Base-by-base conservation (phyloP, 2,797 vertebrate species). In the Tapirus indicus region DNA sequence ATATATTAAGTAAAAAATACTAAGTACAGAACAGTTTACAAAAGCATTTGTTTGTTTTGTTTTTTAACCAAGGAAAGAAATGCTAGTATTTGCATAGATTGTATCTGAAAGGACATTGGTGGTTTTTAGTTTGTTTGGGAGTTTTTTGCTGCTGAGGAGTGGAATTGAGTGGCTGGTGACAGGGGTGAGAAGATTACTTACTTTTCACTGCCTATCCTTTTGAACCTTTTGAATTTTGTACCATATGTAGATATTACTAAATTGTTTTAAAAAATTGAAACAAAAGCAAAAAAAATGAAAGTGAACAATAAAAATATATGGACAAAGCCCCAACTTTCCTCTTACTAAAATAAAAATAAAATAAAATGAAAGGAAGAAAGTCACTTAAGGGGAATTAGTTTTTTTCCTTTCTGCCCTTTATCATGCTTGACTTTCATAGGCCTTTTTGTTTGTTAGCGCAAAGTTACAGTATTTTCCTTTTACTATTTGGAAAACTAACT, bases 381-480 rank as follows among this genome's bases (percentile, higher is more conserved):
- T 21, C 29, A 5, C 25, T 6, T 60, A 7, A 11, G 20, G 32
- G 35, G 27, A 80, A 35, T 71, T 38, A n/a, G 2, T 91, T 44
- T 58, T 23, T 69, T 60, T 27, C 29, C 27, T 54, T 32, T 58
- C 54, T 54, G 5, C 35, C 18, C 47, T 92, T 66, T 66, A 2
- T 35, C 72, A 23, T 58, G 21, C 25, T 69, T 83, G 82, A 83
- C 56, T 88, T 91, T 91, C 8, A 5, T 11, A 49, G 20, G 35
- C n/a, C 38, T 83, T 88, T 87, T 62, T n/a, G 18, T 79, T 93
- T 79, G 60, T 88, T 90, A 44, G 58, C 32, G 44, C 16, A 21
- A 68, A 69, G 14, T 90, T 75, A 32, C 49, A 86, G 18, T 78
- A 29, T 85, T 94, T 95, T 93, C 60, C 80, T 92, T 79, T 74